Conservation (phyloP, 2,113 vertebrate genomes). For the Cottus gobio region DNA sequence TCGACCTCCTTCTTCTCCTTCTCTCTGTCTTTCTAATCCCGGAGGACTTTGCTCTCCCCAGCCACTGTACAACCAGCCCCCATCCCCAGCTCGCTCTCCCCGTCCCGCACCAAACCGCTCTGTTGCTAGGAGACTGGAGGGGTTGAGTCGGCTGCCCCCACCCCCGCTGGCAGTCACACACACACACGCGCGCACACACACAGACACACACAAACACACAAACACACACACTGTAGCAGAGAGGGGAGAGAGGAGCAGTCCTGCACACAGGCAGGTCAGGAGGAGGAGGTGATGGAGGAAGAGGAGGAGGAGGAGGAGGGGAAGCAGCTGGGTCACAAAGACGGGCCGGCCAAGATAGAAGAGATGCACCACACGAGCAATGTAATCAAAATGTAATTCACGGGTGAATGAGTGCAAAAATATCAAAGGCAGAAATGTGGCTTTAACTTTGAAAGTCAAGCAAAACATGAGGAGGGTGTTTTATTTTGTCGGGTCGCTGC, state of each 20-base stretch:
- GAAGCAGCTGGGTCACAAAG: slow-evolving; percentile 84
- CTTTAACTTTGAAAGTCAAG: slow-evolving; percentile 37
- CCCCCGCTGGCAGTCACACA: slow-evolving; percentile 81
- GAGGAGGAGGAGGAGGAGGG: slow-evolving; percentile 29
- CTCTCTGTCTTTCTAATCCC: slow-evolving; percentile 75
- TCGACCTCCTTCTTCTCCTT: slow-evolving; percentile 62
- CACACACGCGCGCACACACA: slow-evolving; percentile 57
- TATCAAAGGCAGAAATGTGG: background rate
- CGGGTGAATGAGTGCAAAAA: slow-evolving; percentile 17
- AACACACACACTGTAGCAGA: slow-evolving; percentile 43
- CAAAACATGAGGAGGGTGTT: background rate
- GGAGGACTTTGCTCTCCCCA: slow-evolving; percentile 81
- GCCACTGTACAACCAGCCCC: slow-evolving; percentile 81
- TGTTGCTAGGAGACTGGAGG: slow-evolving; percentile 89
- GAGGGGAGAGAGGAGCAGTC: slow-evolving; percentile 75
- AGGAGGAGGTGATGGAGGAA: slow-evolving; percentile 52
- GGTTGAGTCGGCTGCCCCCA: slow-evolving; percentile 84
- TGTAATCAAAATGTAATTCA: slow-evolving; percentile 60
- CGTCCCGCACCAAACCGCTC: slow-evolving; percentile 87
- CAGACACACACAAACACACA: slow-evolving; percentile 50
- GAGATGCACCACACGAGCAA: slow-evolving; percentile 63
- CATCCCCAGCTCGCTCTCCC: slow-evolving; percentile 75
- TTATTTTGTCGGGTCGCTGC: slow-evolving; percentile 35
- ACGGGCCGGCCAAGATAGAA: slow-evolving; percentile 57
- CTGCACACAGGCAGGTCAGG: slow-evolving; percentile 79